These are phyloP conservation scores for Harlomillsia oculata DNA, from an alignment of 1,140 invertebrate species.

Conservation along the genomic window DNA sequence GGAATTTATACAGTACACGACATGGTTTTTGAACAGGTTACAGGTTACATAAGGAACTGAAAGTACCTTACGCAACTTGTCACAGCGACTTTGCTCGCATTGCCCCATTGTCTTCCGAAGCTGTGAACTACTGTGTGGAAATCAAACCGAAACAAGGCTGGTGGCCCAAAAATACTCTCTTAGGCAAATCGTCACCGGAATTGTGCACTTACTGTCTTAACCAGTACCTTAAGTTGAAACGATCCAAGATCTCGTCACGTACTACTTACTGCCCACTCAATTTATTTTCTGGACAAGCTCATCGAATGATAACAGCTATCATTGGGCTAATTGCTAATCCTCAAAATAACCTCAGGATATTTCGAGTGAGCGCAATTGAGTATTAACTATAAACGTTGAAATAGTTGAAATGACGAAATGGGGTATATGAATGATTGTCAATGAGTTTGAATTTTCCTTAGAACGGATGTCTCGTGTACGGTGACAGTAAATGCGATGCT, in stretches of 20 bases:
- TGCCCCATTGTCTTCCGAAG: slow-evolving; percentile 5
- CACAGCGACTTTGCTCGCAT: slow-evolving; percentile 35
- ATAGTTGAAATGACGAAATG: no score
- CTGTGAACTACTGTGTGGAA: slow-evolving; percentile 52
- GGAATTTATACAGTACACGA: no score
- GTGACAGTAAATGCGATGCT: slow-evolving; percentile 38
- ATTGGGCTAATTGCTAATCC: slow-evolving; percentile 51
- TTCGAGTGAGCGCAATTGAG: slow-evolving; percentile 43
- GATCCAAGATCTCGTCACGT: slow-evolving; percentile 42
- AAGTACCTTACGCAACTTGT: slow-evolving; percentile 42
- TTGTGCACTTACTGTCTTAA: slow-evolving; percentile 61
- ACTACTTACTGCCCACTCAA: slow-evolving; percentile 63
- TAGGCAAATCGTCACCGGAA: slow-evolving; percentile 39
- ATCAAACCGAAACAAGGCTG: slow-evolving; percentile 69
- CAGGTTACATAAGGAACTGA: slow-evolving; percentile 43
- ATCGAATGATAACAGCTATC: slow-evolving; percentile 53
- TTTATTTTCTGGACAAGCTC: slow-evolving; percentile 47
- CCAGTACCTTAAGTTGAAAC: slow-evolving; percentile 55
- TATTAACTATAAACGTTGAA: no score
- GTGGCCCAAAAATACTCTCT: slow-evolving; percentile 38
- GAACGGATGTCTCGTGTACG: slow-evolving; percentile 50
- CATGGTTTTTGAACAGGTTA: no score
- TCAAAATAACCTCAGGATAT: slow-evolving; percentile 64
- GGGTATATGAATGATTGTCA: no score
- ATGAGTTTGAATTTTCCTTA: slow-evolving; percentile 20